Base-by-base conservation (phyloP, 92 coral and sea anemone genomes). In the Siderastrea siderea region DNA sequence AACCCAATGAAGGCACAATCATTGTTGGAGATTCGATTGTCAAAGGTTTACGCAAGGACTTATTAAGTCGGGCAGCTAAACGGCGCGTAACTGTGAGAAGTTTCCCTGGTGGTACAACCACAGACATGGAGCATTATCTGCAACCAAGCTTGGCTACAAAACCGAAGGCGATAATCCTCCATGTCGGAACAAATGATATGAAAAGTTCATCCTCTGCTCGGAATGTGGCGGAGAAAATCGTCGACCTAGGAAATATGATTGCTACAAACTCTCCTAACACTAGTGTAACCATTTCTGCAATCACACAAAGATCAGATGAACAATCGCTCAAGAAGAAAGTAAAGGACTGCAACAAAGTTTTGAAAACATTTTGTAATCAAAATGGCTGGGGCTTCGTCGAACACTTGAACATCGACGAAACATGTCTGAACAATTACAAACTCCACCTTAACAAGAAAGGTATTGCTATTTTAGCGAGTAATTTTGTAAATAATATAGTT, bases 181-280 rank as follows among this genome's bases (percentile, higher is more conserved):
- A 70, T 17, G 85, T 81, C 12, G 76, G 85, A 63, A 81, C 85
- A 13, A 81, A 81, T 65, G 85, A 81, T 81, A 19, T 81, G 62
- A 81, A 63, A 63, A 66, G 16, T 54, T 81, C 75, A 55, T 46
- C 75, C 60, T 70, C 75, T 49, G 52, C 75, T 26, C 73, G 73
- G 73, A 68, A 76, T 59, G 80, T 55, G 51, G 80, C 66, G 11
- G 80, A 76, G 68, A 77, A 77, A 44, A 77, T 77, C 43, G 82
- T 77, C 2, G 69, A 77, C 69, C 69, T 77, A 69, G 82, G 82
- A 53, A 77, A 77, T 77, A 77, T 77, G 69, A 62, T 77, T 77
- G 69, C 82, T 59, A 59, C 82, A 59, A 77, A 59, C 55, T 77
- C 82, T 47, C 55, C 82, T 62, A 59, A 77, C 82, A 59, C 70